Percentiles rank a stretch among this genome's conserved stretches.
Conservation (phyloP, 2,888 invertebrate genomes). For the Tetragonisca angustula region DNA sequence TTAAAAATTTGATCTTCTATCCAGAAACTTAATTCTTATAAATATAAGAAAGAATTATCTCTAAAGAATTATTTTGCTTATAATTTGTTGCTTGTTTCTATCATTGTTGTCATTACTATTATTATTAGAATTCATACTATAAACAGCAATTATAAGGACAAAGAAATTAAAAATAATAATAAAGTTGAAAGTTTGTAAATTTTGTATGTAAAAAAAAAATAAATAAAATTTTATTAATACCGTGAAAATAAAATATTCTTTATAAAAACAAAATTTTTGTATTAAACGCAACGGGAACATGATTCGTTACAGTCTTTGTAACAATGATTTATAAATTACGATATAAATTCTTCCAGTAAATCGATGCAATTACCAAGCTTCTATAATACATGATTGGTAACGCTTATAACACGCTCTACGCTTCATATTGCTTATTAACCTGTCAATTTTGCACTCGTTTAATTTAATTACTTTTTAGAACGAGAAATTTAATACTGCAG, state of each 20-base stretch:
- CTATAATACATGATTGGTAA: conserved; percentile 10
- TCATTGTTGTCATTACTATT: background rate
- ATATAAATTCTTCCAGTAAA: background rate
- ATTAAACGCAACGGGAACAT: background rate
- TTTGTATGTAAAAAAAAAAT: too few species aligned
- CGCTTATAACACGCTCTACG: conserved; percentile 7
- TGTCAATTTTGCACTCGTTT: background rate
- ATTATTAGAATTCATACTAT: background rate
- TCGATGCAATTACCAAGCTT: conserved; percentile 15
- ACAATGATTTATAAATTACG: conserved; percentile 6
- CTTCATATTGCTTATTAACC: conserved; percentile 11
- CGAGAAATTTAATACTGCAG: background rate
- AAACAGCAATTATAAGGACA: background rate
- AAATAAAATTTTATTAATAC: too few species aligned
- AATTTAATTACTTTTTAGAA: conserved; percentile 23
- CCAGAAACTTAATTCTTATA: too few species aligned
- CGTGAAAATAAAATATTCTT: too few species aligned
- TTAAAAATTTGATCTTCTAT: too few species aligned
- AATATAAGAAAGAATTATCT: background rate
- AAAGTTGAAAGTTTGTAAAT: too few species aligned
- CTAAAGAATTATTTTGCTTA: background rate
- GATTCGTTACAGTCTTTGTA: background rate
- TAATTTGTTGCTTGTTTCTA: background rate
- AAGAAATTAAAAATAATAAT: too few species aligned
- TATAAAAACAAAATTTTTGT: too few species aligned